Evolutionary conservation across 2,888 invertebrate genomes (phyloP), one percentile per base, ranked within the genome.

Genomic region (Hipparchia sbordonii): DNA sequence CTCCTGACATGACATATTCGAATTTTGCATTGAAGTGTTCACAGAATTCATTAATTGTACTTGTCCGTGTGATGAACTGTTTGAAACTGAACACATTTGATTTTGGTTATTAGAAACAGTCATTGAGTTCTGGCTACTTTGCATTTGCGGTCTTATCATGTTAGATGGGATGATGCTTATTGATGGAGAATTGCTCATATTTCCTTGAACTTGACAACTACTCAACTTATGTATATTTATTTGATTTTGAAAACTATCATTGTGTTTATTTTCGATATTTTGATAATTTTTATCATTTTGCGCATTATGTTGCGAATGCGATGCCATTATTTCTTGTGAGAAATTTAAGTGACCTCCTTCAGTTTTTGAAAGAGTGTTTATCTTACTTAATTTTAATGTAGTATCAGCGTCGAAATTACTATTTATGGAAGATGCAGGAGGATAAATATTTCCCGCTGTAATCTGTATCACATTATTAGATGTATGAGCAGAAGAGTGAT

Each of bases 291-390:
- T 93, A 48, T 93, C 93, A 78, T 87, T 92, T 76, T 92, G 92
- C 8, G 85, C 83, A 79, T 91, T 89, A 76, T 91, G 92, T 78
- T 93, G 93, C 1, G 92, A 87, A 84, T 93, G 93, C 3, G 93
- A 90, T 57, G 92, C 88, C 90, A 93, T 92, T 72, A 93, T 92
- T 83, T 93, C 93, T 81, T 90, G 93, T 0, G 92, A 91, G 72
- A 93, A 93, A 78, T 93, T 93, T 76, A 93, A 81, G 78, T 92
- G 92, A 0, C 93, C 93, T 56, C 89, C 92, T 86, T 93, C 93
- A 12, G 93, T 79, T 80, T 93, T 93, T 2, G 93, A 93, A 70
- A 93, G 83, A 45, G 93, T 90, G 77, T 93, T 93, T 46, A 93
- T 92, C 80, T 93, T 93, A 75, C 92, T 93, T 59, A 93, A 79